Evolutionary conservation across 2,113 vertebrate genomes (phyloP), one percentile per base, ranked within the genome.

Genomic region (Anthoscopus minutus): DNA sequence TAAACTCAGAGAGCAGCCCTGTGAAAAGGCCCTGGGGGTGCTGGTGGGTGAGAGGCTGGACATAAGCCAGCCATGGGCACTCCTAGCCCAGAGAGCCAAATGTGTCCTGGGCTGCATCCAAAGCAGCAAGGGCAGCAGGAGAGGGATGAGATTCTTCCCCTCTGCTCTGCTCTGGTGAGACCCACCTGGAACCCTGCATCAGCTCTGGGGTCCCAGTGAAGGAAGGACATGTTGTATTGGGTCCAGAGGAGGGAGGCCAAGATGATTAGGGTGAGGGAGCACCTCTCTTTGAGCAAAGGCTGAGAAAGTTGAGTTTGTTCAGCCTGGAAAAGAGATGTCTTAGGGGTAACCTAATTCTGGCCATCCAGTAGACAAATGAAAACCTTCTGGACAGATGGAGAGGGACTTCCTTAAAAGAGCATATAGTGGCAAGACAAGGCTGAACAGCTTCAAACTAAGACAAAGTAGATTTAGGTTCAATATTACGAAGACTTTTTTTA

Each of bases 191-290:
- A 17, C 22, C 4, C 38, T 45, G 27, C 47, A 42, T 8, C 57
- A 54, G 38, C 28, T 18, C 38, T 38, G 40, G 48, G n/a, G 6
- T 27, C 40, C 33, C 69, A 23, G 23, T 4, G n/a, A 7, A 47
- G 27, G 28, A 12, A 56, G 28, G 6, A 38, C 23, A 5, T n/a
- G 9, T 6, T n/a, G 8, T 2, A 40, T 2, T 1, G 15, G 40
- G n/a, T 16, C 19, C 19, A 10, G 15, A 56, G 19, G 28, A 72
- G 33, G 6, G 11, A 14, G 4, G 16, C 9, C 23, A 54, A 40
- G 23, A 15, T 23, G 11, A n/a, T n/a, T 27, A 15, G 9, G 6
- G 9, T 3, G 11, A 33, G 2, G 27, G 7, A 54, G 6, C 6
- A 54, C 7, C 13, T 37, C 33, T 84, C 14, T 22, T 38, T 33